phyloP scores from a whole-genome alignment of 2,888 invertebrate genomes.

The Pomacea canaliculata region DNA sequence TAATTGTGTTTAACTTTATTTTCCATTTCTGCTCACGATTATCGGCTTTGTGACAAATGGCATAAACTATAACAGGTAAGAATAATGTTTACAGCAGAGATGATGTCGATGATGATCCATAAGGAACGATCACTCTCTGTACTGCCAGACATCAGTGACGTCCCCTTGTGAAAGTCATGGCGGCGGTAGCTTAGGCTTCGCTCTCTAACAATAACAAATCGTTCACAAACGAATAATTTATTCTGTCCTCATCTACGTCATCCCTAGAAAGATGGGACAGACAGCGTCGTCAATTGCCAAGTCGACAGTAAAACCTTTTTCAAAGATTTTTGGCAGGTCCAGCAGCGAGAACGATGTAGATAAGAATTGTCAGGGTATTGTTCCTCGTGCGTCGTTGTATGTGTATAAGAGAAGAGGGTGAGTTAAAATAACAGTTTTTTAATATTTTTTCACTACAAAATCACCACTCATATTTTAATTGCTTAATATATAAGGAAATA shows the following conservation, averaged over 20 bases:
- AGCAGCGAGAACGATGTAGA: constrained; percentile 27
- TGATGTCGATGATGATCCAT: too few species aligned
- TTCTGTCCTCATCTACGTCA: neutral
- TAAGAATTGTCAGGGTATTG: constrained; percentile 20
- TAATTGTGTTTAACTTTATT: too few species aligned
- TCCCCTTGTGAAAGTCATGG: too few species aligned
- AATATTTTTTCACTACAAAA: neutral
- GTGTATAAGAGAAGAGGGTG: constrained; percentile 64
- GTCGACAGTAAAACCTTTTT: constrained; percentile 51
- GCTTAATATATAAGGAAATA: neutral
- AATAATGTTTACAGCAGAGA: too few species aligned
- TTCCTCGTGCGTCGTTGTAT: constrained; percentile 56
- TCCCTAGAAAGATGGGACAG: constrained; percentile 50
- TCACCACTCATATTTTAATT: neutral
- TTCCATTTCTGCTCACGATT: too few species aligned
- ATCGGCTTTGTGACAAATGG: too few species aligned
- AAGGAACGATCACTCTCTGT: too few species aligned
- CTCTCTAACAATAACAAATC: too few species aligned
- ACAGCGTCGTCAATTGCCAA: constrained; percentile 50
- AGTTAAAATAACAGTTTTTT: constrained; percentile 8
- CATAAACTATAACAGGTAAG: too few species aligned
- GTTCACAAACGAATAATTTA: neutral
- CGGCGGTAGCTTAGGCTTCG: too few species aligned
- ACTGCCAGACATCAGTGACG: too few species aligned
- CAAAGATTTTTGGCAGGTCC: constrained; percentile 34